These are phyloP conservation scores for Stylophora pistillata DNA, from an alignment of 64 coral and sea anemone genomes.

Conservation along the genomic window DNA sequence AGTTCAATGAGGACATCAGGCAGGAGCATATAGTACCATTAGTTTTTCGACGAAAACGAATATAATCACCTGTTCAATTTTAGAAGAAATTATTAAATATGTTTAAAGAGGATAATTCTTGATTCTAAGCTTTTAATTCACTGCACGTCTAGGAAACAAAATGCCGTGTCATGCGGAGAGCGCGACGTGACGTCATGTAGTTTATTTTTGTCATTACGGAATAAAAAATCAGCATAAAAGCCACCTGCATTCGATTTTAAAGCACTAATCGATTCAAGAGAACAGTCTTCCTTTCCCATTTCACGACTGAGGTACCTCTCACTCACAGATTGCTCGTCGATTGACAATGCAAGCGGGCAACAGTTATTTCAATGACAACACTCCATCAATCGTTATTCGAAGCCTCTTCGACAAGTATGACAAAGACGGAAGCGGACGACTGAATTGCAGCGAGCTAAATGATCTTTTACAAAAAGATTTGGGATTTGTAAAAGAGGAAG, in stretches of 20 bases:
- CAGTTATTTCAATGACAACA: conserved; percentile 28
- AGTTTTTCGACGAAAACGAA: too few species aligned
- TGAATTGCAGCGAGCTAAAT: conserved; percentile 24
- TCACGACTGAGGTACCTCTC: background rate
- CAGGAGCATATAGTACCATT: too few species aligned
- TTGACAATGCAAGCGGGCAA: conserved; percentile 45
- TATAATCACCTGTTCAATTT: too few species aligned
- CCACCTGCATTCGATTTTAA: background rate
- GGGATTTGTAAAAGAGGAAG: conserved; percentile 45
- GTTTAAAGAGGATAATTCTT: too few species aligned
- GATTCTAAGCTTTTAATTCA: too few species aligned
- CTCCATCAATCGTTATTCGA: conserved; percentile 42
- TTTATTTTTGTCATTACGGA: background rate
- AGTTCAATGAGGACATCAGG: too few species aligned
- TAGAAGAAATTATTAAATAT: too few species aligned
- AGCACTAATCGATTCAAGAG: background rate
- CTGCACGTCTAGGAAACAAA: too few species aligned
- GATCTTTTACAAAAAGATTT: conserved; percentile 44
- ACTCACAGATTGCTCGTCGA: background rate
- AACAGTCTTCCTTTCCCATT: background rate
- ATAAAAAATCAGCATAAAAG: background rate
- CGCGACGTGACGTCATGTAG: background rate
- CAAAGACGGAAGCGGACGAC: conserved; percentile 14
- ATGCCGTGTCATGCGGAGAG: background rate
- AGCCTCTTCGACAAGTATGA: conserved; percentile 59